These are phyloP conservation scores for Cololabis saira DNA, from an alignment of 2,113 vertebrate species.

Conservation along the genomic window DNA sequence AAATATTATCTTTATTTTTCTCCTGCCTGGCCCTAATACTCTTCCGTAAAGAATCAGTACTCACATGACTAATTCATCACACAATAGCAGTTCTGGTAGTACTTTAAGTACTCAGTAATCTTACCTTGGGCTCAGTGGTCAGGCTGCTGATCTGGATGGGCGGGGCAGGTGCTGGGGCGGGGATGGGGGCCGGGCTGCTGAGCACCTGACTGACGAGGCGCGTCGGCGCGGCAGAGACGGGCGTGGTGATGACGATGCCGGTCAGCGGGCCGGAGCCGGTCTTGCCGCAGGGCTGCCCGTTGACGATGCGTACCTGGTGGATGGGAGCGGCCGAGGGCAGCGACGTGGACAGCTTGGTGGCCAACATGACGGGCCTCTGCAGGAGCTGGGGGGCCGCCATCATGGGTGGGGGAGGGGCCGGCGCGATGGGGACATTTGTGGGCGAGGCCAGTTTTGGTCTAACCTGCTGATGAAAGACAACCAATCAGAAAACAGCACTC, in stretches of 20 bases:
- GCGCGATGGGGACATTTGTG: conserved; percentile 96
- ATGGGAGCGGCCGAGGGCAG: conserved; percentile 92
- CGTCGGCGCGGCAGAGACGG: conserved; percentile 69
- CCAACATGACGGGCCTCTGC: conserved; percentile 95
- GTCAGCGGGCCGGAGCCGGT: conserved; percentile 83
- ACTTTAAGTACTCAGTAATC: neutral
- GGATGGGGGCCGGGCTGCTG: conserved; percentile 4
- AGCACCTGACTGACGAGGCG: conserved; percentile 84
- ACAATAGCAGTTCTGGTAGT: neutral
- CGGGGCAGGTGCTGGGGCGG: conserved; percentile 75
- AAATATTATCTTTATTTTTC: no score
- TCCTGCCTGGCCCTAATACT: no score
- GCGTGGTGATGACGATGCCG: conserved; percentile 93
- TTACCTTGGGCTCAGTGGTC: conserved; percentile 91
- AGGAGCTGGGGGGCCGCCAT: conserved; percentile 96
- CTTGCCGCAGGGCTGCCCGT: conserved; percentile 89
- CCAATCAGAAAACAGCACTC: conserved; percentile 27
- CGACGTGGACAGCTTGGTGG: conserved; percentile 90
- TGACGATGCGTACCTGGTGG: conserved; percentile 96
- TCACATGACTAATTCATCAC: neutral
- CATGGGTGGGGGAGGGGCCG: conserved; percentile 96
- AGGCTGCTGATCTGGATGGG: conserved; percentile 96
- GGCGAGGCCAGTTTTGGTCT: conserved; percentile 90
- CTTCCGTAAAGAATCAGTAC: no score
- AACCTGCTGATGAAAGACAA: conserved; percentile 80